Evolutionary conservation across 1,140 invertebrate genomes (phyloP).

Genomic region (Chionoecetes opilio): DNA sequence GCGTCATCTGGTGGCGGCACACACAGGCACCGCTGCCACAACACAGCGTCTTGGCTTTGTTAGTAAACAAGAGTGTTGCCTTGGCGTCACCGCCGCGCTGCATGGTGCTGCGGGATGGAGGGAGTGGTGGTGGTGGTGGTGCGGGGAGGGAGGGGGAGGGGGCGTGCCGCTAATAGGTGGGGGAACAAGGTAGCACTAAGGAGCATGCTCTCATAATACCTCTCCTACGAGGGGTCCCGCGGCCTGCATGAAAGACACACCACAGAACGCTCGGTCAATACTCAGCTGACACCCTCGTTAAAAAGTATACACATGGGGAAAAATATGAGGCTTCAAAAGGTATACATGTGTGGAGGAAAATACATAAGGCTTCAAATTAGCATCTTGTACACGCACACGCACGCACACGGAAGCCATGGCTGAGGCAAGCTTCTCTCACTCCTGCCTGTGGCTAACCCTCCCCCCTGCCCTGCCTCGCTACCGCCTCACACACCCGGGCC

Average conservation of each 20-base stretch:
- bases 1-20: neutral
- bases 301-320: conserved; percentile 20
- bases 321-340: conserved; percentile 29
- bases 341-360: conserved; percentile 29
- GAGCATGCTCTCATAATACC: conserved; percentile 28
- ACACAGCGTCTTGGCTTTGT: neutral
- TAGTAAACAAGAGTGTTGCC: neutral
- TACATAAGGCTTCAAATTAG: conserved; percentile 30
- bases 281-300: conserved; percentile 25
- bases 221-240: conserved; percentile 23
- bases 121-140: neutral
- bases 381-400: neutral
- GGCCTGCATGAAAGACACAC: conserved; percentile 17
- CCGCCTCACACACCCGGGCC: too few relatives aligned
- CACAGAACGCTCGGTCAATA: conserved; percentile 27
- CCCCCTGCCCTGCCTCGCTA: neutral
- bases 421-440: conserved; percentile 21
- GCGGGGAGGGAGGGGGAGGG: neutral
- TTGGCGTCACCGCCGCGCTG: neutral
- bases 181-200: neutral
- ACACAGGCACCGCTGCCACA: neutral
- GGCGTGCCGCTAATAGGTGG: neutral
- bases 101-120: neutral
- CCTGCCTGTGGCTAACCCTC: too few relatives aligned
- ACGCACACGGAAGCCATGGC: conserved; percentile 21